Evolutionary conservation across 2,113 vertebrate species (phyloP).

Genomic region (Albula goreensis): DNA sequence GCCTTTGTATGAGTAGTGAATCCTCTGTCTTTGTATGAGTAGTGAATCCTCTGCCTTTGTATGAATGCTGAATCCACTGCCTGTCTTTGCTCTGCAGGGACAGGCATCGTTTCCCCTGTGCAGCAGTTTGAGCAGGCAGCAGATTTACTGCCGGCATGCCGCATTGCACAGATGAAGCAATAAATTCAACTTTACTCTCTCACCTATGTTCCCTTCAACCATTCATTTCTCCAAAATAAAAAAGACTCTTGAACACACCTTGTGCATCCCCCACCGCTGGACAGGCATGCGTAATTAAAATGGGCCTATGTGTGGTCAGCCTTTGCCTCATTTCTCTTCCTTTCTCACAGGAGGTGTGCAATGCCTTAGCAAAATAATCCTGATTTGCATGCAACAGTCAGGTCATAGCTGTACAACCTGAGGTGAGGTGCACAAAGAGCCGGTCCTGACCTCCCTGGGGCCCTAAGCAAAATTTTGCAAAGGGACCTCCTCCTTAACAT

Average conservation of each 20-base stretch:
- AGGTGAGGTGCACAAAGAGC: too few species aligned
- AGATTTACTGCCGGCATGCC: slow-evolving; percentile 61
- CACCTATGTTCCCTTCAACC: too few species aligned
- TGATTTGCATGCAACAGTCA: slow-evolving; percentile 16
- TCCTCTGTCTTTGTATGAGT: too few species aligned
- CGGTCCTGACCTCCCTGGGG: too few species aligned
- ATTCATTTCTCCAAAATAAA: too few species aligned
- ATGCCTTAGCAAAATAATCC: slow-evolving; percentile 12
- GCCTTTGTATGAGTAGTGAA: too few species aligned
- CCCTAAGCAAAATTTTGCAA: too few species aligned
- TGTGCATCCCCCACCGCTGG: too few species aligned
- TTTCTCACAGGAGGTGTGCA: slow-evolving; percentile 4
- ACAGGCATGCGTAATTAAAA: neutral
- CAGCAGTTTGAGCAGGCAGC: slow-evolving; percentile 66
- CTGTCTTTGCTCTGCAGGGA: slow-evolving; percentile 51
- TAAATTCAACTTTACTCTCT: slow-evolving; percentile 50
- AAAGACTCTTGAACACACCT: too few species aligned
- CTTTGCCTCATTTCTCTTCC: slow-evolving; percentile 13
- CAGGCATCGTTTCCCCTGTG: slow-evolving; percentile 56
- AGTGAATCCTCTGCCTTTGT: too few species aligned
- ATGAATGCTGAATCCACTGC: slow-evolving; percentile 30
- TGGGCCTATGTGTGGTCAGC: neutral
- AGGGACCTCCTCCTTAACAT: too few species aligned
- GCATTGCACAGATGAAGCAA: slow-evolving; percentile 63
- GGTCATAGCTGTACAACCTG: neutral